Conservation (phyloP, 2,888 invertebrate genomes). For the Pteria penguin region DNA sequence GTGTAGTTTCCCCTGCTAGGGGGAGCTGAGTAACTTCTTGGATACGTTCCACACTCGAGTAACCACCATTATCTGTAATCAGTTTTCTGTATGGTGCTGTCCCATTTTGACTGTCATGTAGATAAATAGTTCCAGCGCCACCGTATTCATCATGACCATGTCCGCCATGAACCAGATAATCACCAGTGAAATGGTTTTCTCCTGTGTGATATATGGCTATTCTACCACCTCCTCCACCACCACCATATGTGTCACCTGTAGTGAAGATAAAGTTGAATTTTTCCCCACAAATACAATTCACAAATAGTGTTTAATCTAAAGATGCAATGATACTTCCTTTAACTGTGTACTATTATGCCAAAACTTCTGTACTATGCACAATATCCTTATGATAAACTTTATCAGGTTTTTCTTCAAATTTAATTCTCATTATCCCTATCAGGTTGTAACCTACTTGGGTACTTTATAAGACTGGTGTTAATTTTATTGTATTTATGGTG, state of each 20-base stretch:
- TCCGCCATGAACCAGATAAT: slow-evolving; percentile 60
- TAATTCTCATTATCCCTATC: no score
- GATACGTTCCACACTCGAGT: slow-evolving; percentile 52
- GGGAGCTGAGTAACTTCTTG: slow-evolving; percentile 54
- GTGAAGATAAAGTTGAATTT: no score
- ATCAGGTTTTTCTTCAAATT: no score
- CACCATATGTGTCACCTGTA: slow-evolving; percentile 55
- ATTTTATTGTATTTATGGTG: no score
- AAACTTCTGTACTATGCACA: no score
- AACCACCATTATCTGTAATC: slow-evolving; percentile 57
- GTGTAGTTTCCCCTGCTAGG: slow-evolving; percentile 20
- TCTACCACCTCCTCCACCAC: slow-evolving; percentile 69
- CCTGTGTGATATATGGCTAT: slow-evolving; percentile 66
- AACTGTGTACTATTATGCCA: no score
- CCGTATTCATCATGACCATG: slow-evolving; percentile 53
- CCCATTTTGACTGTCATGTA: slow-evolving; percentile 44
- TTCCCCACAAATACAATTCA: no score
- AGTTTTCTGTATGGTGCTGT: slow-evolving; percentile 37
- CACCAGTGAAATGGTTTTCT: slow-evolving; percentile 62
- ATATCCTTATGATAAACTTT: no score
- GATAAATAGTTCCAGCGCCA: slow-evolving; percentile 66
- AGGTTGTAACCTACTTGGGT: no score
- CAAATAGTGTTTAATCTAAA: no score
- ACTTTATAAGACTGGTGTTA: no score
- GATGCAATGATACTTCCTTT: no score